A percentile compares a stretch with the other conserved stretches of the same genome.
Conservation (phyloP, 2,888 invertebrate species). For the Notodonta dromedarius region DNA sequence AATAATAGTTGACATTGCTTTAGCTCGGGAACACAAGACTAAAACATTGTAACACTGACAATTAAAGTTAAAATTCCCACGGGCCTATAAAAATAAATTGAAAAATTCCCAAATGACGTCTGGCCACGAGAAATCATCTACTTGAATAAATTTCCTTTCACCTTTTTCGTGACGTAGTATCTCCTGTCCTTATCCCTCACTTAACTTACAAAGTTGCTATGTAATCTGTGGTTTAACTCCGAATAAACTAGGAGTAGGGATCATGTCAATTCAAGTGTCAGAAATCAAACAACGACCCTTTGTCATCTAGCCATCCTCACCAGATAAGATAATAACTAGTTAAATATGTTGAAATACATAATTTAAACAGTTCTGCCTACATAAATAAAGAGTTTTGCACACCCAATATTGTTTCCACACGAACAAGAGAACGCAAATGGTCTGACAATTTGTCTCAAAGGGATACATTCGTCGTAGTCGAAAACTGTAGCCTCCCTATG, state of each 20-base stretch:
- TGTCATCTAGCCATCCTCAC: neutral
- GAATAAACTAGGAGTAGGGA: neutral
- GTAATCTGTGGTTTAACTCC: constrained; percentile 1
- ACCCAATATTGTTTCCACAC: neutral
- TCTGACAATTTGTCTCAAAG: too few species aligned
- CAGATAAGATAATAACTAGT: neutral
- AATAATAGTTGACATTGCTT: too few species aligned
- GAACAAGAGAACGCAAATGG: too few species aligned
- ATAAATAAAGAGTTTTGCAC: neutral
- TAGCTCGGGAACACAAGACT: too few species aligned
- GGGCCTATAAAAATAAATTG: too few species aligned
- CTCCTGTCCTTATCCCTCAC: neutral
- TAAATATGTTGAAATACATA: neutral
- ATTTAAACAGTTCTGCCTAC: neutral
- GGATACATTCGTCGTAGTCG: too few species aligned
- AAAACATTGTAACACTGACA: too few species aligned
- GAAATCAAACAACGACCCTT: neutral
- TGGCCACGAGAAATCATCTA: too few species aligned
- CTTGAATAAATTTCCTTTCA: neutral
- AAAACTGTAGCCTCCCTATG: too few species aligned
- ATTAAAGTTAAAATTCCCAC: too few species aligned
- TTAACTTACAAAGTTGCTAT: neutral
- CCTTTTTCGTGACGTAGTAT: neutral
- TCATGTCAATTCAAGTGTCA: constrained; percentile 1
- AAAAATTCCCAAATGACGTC: too few species aligned